Conservation (phyloP, 2,888 invertebrate species). For the Deilephila elpenor region DNA sequence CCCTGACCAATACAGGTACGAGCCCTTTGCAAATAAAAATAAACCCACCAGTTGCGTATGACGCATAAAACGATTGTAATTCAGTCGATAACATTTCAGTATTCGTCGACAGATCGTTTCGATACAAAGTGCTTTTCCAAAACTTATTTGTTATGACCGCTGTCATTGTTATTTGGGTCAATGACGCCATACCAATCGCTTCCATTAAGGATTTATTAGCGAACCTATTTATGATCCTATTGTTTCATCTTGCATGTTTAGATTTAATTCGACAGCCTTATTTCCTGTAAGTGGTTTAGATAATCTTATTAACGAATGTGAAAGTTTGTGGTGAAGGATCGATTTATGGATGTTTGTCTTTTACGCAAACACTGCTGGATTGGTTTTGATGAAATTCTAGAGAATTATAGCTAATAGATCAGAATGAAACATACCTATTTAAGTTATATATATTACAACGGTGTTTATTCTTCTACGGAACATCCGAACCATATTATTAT, state of each 20-base stretch:
- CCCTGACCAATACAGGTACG: neutral
- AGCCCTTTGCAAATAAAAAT: constrained; percentile 11
- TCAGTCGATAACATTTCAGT: constrained; percentile 10
- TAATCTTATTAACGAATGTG: too few species aligned
- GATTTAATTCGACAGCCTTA: neutral
- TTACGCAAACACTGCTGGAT: too few species aligned
- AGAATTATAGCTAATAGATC: too few species aligned
- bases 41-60: constrained; percentile 19
- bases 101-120: constrained; percentile 12
- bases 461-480: too few species aligned
- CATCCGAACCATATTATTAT: neutral
- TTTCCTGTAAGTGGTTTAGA: too few species aligned
- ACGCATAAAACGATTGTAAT: constrained; percentile 32
- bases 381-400: too few species aligned
- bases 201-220: constrained; percentile 16
- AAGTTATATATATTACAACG: too few species aligned
- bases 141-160: constrained; percentile 29
- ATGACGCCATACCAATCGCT: constrained; percentile 14
- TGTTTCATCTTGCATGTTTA: neutral
- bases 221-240: neutral
- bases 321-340: too few species aligned
- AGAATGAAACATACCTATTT: too few species aligned
- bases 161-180: constrained; percentile 28
- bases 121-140: constrained; percentile 28
- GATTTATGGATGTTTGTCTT: too few species aligned